phyloP scores from a whole-genome alignment of 2,888 invertebrate species.

The Nasonovia ribisnigri region DNA sequence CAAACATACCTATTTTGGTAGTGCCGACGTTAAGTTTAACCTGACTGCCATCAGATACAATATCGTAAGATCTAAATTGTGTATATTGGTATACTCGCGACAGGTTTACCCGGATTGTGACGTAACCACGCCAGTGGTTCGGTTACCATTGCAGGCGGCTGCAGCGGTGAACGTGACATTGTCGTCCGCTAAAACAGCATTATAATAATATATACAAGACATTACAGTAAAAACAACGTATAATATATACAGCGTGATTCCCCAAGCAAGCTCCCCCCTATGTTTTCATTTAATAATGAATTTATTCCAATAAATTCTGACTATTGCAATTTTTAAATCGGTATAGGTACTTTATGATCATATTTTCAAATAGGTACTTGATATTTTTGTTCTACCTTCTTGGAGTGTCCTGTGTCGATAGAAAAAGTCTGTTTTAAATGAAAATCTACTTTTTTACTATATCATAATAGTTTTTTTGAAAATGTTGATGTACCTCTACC shows the following conservation, averaged over 20 bases:
- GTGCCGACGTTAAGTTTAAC: neutral
- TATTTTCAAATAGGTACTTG: no score
- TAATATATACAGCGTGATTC: neutral
- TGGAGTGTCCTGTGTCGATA: no score
- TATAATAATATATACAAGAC: neutral
- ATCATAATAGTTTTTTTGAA: no score
- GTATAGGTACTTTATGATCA: no score
- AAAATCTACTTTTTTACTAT: no score
- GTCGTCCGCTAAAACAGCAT: neutral
- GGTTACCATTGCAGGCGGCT: neutral
- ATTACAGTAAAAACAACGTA: neutral
- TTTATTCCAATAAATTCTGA: no score
- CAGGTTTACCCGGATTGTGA: neutral
- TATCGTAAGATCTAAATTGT: neutral
- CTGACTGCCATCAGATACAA: neutral
- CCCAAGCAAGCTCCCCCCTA: no score
- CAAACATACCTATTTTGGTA: neutral
- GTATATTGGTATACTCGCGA: neutral
- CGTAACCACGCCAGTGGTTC: neutral
- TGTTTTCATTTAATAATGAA: no score
- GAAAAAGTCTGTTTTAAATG: no score
- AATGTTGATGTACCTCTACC: no score
- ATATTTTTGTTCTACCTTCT: no score
- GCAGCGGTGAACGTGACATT: neutral
- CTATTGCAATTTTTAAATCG: no score